Percentiles rank a stretch among this genome's conserved stretches.
These are phyloP conservation scores for Dromococcyx pavoninus DNA, from an alignment of 2,797 vertebrate species.

Conservation along the genomic window DNA sequence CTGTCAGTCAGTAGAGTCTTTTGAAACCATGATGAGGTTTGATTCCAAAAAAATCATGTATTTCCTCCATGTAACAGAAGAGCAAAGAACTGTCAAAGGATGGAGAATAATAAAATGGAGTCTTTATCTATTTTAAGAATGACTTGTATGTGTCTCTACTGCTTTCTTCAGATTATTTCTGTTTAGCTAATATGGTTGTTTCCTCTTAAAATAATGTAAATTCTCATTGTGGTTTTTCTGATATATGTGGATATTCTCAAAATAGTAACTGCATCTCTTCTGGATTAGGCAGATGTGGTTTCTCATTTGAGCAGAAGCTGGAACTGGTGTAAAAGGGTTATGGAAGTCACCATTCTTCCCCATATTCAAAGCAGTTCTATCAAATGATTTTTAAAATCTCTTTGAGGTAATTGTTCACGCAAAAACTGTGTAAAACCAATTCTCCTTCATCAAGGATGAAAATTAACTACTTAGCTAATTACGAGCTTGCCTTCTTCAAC, in stretches of 20 bases:
- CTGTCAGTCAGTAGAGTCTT: neutral
- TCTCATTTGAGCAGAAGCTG: neutral
- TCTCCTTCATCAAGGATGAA: neutral
- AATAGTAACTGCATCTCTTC: neutral
- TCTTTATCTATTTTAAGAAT: neutral
- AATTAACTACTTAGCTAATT: neutral
- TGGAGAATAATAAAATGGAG: neutral
- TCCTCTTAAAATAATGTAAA: neutral
- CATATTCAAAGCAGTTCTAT: neutral
- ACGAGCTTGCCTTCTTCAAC: neutral
- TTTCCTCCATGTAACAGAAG: neutral
- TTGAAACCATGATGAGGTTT: neutral
- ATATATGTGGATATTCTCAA: neutral
- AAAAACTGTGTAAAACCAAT: neutral
- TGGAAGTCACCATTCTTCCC: neutral
- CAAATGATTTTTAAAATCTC: neutral
- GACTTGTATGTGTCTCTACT: neutral
- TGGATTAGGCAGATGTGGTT: neutral
- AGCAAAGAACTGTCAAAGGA: neutral
- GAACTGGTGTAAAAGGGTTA: neutral
- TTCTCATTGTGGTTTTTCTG: neutral
- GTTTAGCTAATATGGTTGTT: neutral
- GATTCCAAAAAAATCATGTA: neutral
- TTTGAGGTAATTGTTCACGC: neutral
- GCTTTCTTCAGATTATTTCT: neutral